Evolutionary conservation across 2,888 invertebrate species (phyloP).

Genomic region (Alcis repandata): DNA sequence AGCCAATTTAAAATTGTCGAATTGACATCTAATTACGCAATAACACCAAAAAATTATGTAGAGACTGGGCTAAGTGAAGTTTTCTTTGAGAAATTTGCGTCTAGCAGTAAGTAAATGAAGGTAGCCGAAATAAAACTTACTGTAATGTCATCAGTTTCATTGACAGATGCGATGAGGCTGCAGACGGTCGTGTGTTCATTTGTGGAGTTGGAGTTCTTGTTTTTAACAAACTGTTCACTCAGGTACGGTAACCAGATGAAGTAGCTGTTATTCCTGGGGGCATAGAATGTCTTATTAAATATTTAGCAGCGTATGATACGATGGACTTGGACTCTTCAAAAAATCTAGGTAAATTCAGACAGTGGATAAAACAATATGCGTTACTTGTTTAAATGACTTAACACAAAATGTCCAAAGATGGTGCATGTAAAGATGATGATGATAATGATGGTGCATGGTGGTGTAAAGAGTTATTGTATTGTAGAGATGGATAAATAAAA

Average conservation of each 20-base stretch:
- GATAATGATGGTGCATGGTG: too few species aligned
- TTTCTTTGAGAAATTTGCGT: neutral
- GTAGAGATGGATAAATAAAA: too few species aligned
- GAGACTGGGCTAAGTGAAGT: neutral
- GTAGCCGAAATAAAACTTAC: constrained; percentile 30
- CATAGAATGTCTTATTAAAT: neutral
- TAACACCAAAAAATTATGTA: too few species aligned
- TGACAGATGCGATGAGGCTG: constrained; percentile 46
- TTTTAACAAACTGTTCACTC: constrained; percentile 67
- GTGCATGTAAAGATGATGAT: too few species aligned
- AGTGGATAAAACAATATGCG: too few species aligned
- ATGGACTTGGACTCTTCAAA: too few species aligned
- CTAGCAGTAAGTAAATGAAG: neutral
- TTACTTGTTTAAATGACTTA: too few species aligned
- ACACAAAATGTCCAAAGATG: too few species aligned
- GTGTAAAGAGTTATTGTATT: too few species aligned
- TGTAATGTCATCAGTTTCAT: constrained; percentile 22
- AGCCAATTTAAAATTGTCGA: too few species aligned
- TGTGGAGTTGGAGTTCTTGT: constrained; percentile 36
- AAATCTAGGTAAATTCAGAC: too few species aligned
- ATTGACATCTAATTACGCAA: too few species aligned
- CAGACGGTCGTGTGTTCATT: constrained; percentile 46
- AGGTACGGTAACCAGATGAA: constrained; percentile 83
- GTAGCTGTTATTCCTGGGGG: constrained; percentile 67
- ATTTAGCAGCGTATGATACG: neutral